A percentile compares a stretch with the other conserved stretches of the same genome.
Conservation (phyloP, 2,797 vertebrate species). For the Tadarida brasiliensis region DNA sequence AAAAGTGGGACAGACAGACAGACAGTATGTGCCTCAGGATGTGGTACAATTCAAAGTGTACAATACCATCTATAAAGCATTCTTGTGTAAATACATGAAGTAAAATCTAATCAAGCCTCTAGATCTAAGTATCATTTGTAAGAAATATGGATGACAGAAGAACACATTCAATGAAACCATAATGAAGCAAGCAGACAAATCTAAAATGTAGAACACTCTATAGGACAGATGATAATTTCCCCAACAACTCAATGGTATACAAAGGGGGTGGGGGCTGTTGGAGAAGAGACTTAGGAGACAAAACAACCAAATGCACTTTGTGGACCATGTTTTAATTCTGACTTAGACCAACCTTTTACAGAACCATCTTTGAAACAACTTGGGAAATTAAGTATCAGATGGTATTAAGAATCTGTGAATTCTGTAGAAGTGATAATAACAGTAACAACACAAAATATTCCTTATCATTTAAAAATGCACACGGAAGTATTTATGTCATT, state of each 20-base stretch:
- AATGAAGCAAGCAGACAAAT: neutral
- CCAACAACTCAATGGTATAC: neutral
- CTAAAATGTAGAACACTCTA: neutral
- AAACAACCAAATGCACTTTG: neutral
- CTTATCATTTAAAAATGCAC: constrained; percentile 1
- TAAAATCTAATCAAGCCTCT: neutral
- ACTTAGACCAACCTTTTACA: constrained; percentile 14
- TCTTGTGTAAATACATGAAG: neutral
- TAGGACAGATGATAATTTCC: neutral
- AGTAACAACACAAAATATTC: neutral
- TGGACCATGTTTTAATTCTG: neutral
- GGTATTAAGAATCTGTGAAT: neutral
- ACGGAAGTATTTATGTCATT: neutral
- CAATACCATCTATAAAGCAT: neutral
- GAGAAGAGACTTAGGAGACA: neutral
- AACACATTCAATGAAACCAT: neutral
- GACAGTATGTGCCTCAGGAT: neutral
- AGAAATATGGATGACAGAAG: neutral
- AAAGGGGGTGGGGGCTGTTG: neutral
- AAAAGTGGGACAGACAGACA: neutral
- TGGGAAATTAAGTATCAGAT: neutral
- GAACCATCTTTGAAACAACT: neutral
- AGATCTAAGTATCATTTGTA: neutral
- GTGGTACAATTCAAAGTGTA: neutral
- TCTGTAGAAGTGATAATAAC: neutral